Evolutionary conservation across 2,888 invertebrate species (phyloP), one percentile per base, ranked within the genome.

Genomic region (Pterostichus madidus): DNA sequence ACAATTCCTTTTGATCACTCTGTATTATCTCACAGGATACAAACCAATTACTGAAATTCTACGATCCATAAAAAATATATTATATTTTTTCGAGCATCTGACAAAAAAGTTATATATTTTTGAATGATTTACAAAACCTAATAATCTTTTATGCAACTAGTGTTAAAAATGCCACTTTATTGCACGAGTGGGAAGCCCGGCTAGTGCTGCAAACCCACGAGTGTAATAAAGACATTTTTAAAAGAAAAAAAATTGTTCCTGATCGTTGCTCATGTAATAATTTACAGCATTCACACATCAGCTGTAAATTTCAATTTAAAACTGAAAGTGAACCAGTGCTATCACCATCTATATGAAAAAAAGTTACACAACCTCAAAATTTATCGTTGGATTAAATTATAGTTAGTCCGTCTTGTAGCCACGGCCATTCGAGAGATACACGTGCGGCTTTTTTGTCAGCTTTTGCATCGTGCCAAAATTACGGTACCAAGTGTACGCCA

Each of bases 341-440:
- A 24, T 24, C 24, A 24, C 24, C 24, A 3, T 39, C 39, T 39
- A 39, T 64, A 64, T 64, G 64, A n/a, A 71, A 71, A 71, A 71
- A 49, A 71, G 71, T 44, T 15, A 46, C 44, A 71, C 44, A 44
- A 44, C 24, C 24, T 11, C 11, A 46, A 71, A 71, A 71, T 71
- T 71, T 71, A 46, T 71, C 31, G 71, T 71, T 15, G 71, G 71
- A 71, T 71, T 71, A 71, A 71, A 71, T 71, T 71, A 71, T 71
- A 71, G 71, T 71, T 71, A 71, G 15, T 1, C 46, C 46, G 71
- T 71, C 49, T 44, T 46, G 6, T 6, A 59, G 15, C 59, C 59
- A 59, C 59, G 49, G 49, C 49, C 49, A 49, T 49, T 49, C 2
- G 49, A 10, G 49, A 6, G n/a, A 49, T 49, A 35, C 64, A 64